phyloP scores from a whole-genome alignment of 2,113 vertebrate genomes.

The Larimichthys crocea region DNA sequence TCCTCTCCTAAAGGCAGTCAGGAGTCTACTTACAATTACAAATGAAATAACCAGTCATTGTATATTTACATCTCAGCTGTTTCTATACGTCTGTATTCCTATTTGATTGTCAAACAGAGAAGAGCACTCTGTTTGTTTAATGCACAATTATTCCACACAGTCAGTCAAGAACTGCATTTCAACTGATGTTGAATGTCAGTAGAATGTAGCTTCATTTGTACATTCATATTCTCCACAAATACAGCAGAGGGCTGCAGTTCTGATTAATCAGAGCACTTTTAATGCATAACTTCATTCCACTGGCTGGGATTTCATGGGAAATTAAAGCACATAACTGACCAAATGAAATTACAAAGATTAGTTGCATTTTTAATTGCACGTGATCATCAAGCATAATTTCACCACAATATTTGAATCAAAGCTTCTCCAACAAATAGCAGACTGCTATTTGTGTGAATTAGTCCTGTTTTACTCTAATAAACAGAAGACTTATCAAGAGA shows the following conservation, averaged over 20 bases:
- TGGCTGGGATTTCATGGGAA: slow-evolving; percentile 6
- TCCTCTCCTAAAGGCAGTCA: too few relatives aligned
- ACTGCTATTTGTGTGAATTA: slow-evolving; percentile 6
- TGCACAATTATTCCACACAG: too few relatives aligned
- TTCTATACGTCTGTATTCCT: too few relatives aligned
- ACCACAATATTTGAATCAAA: slow-evolving; percentile 7
- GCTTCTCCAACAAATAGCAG: slow-evolving; percentile 4
- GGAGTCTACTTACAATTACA: too few relatives aligned
- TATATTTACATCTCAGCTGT: too few relatives aligned
- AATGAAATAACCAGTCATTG: too few relatives aligned
- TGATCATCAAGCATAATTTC: slow-evolving; percentile 14
- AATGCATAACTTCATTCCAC: not conserved
- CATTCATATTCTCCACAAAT: not conserved
- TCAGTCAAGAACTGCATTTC: too few relatives aligned
- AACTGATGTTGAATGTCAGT: not conserved
- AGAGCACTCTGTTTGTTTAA: too few relatives aligned
- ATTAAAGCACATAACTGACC: not conserved
- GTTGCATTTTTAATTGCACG: not conserved
- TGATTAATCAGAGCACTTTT: not conserved
- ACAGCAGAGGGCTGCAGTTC: not conserved
- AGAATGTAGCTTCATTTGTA: not conserved
- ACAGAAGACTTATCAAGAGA: not conserved
- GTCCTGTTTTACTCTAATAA: slow-evolving; percentile 12
- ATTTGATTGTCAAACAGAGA: too few relatives aligned
- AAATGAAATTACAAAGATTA: slow-evolving; percentile 7